phyloP scores from a whole-genome alignment of 2,113 vertebrate genomes.

The Boleophthalmus pectinirostris region DNA sequence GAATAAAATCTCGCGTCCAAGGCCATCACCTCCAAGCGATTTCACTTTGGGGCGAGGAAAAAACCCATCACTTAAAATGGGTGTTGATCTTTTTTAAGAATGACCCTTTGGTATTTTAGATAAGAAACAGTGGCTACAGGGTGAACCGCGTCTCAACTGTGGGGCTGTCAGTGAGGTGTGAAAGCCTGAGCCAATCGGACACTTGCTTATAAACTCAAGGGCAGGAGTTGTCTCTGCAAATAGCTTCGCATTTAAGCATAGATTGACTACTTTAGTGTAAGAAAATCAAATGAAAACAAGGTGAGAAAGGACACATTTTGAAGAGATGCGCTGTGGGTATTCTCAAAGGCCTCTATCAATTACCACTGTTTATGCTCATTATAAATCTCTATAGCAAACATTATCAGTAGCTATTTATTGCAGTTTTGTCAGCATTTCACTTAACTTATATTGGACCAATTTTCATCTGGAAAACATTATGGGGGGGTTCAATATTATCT shows the following conservation, averaged over 20 bases:
- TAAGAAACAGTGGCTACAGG: constrained; percentile 8
- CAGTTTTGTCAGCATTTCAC: too few relatives aligned
- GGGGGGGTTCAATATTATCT: too few relatives aligned
- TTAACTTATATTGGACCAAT: too few relatives aligned
- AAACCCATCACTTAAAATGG: constrained; percentile 36
- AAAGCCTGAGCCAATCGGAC: constrained; percentile 6
- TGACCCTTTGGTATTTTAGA: constrained; percentile 42
- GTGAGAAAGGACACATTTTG: not conserved
- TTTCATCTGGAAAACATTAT: too few relatives aligned
- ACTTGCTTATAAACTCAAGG: not conserved
- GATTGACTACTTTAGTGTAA: constrained; percentile 4
- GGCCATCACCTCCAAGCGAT: constrained; percentile 20
- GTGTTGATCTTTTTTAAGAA: constrained; percentile 38
- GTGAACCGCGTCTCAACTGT: constrained; percentile 40
- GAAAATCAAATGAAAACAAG: not conserved
- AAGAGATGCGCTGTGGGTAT: too few relatives aligned
- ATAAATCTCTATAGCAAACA: too few relatives aligned
- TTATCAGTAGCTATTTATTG: too few relatives aligned
- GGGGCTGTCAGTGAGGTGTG: constrained; percentile 2
- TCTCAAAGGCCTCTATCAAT: too few relatives aligned
- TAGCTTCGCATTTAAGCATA: constrained; percentile 30
- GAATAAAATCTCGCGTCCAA: constrained; percentile 30
- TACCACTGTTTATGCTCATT: too few relatives aligned
- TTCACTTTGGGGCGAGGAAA: constrained; percentile 13
- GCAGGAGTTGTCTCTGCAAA: constrained; percentile 15